phyloP scores from a whole-genome alignment of 2,888 invertebrate species.

The Rotaria macrura region DNA sequence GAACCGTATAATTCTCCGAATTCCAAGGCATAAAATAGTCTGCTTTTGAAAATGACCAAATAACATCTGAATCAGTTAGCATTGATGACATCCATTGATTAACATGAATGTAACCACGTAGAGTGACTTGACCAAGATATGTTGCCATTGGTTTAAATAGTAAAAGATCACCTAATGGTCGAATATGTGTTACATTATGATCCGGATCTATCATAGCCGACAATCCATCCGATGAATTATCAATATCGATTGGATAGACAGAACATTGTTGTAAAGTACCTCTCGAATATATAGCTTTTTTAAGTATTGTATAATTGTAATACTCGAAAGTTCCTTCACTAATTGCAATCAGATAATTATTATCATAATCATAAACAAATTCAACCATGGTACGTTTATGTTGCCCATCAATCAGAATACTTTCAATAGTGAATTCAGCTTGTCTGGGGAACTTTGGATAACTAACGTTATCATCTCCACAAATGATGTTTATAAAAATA shows the following conservation, averaged over 20 bases:
- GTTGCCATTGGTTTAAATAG: background rate
- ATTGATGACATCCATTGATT: background rate
- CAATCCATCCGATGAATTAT: background rate
- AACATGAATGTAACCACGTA: background rate
- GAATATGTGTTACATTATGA: background rate
- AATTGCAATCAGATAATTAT: background rate
- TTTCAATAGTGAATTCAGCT: background rate
- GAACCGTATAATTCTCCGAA: background rate
- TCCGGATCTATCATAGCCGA: background rate
- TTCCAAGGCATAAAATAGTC: background rate
- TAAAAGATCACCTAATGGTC: background rate
- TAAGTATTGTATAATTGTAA: background rate
- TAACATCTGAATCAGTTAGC: background rate
- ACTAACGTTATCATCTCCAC: background rate
- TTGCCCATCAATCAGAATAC: background rate
- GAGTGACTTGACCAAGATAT: background rate
- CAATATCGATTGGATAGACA: background rate
- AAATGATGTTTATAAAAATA: background rate
- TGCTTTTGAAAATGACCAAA: constrained; percentile 1
- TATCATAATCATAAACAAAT: background rate
- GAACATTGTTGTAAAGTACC: background rate
- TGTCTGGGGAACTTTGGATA: background rate
- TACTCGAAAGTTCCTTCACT: background rate
- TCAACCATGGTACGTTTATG: background rate
- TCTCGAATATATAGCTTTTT: background rate